Conservation (phyloP, 2,888 invertebrate genomes). For the Luffia ferchaultella region DNA sequence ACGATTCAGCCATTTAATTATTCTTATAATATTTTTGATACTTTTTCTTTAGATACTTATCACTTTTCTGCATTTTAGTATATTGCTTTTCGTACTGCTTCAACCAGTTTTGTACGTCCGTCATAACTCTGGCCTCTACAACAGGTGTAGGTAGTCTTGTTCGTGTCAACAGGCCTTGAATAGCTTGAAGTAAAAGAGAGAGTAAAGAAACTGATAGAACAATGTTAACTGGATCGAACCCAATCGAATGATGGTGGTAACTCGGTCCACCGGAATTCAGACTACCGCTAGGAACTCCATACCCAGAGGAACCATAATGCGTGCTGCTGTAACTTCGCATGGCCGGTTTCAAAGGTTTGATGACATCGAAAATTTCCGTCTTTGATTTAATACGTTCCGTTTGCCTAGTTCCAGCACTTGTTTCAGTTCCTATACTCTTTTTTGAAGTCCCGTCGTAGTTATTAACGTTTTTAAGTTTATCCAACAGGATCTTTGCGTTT, state of each 20-base stretch:
- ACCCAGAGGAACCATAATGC: conserved; percentile 38
- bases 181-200: conserved; percentile 50
- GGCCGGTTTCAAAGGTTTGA: not conserved
- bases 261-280: conserved; percentile 34
- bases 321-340: conserved; percentile 36
- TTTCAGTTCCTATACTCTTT: conserved; percentile 19
- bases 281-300: conserved; percentile 25
- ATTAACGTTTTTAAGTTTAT: conserved; percentile 38
- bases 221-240: conserved; percentile 60
- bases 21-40: conserved; percentile 17
- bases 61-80: conserved; percentile 18
- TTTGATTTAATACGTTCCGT: conserved; percentile 12
- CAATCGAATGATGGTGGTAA: conserved; percentile 58
- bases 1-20: not conserved
- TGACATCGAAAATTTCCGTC: not conserved
- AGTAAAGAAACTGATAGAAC: conserved; percentile 53
- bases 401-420: conserved; percentile 12
- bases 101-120: conserved; percentile 32
- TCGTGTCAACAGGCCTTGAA: conserved; percentile 45
- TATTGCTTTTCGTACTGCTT: conserved; percentile 29
- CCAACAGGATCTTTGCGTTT: conserved; percentile 42
- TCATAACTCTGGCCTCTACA: conserved; percentile 37
- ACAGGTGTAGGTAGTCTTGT: conserved; percentile 44
- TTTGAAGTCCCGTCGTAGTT: conserved; percentile 6
- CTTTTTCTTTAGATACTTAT: conserved; percentile 29